Base-by-base conservation (phyloP, 2,113 vertebrate genomes). In the Perognathus longimembris region DNA sequence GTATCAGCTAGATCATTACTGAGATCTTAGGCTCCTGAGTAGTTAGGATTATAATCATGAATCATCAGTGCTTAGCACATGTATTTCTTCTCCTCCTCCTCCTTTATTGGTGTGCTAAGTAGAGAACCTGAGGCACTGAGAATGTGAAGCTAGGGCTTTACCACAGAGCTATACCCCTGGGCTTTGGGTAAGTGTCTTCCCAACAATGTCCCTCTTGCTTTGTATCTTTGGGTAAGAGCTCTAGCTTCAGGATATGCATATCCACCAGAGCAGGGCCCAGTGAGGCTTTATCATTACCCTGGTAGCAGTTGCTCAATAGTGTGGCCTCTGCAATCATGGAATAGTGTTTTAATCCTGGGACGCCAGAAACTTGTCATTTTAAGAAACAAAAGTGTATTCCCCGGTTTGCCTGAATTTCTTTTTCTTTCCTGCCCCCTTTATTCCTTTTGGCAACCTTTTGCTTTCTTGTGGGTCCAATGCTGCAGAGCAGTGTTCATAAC, bases 221-320 rank as follows among this genome's bases (percentile, higher is more conserved):
- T 2, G 0, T 3, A 15, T 66, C 26, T 34, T 67, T 1, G 1
- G 4, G 18, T 57, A 64, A 21, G 59, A 6, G 7, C 34, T 34
- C 10, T 64, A 70, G 40, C 57, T 69, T n/a, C 12, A 5, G 61
- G 18, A n/a, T 32, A 28, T 34, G 3, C 17, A 7, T 7, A 6
- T 28, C 81, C 63, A 34, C 54, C 57, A 28, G 50, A n/a, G 20
- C 9, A 9, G 24, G 28, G 26, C 7, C 57, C 6, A 21, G 28
- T 1, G 11, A 32, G 76, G 17, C 45, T 40, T 30, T 54, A 5
- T 74, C 11, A 1, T 20, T 26, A 36, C 42, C 24, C 3, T 14
- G 4, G 26, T 7, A 9, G 18, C 63, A 57, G 57, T 50, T 24
- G n/a, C 7, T n/a, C 34, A 38, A 4, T 63, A 28, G 59, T 11